Conservation (phyloP, 2,113 vertebrate species). For the Willisornis vidua region DNA sequence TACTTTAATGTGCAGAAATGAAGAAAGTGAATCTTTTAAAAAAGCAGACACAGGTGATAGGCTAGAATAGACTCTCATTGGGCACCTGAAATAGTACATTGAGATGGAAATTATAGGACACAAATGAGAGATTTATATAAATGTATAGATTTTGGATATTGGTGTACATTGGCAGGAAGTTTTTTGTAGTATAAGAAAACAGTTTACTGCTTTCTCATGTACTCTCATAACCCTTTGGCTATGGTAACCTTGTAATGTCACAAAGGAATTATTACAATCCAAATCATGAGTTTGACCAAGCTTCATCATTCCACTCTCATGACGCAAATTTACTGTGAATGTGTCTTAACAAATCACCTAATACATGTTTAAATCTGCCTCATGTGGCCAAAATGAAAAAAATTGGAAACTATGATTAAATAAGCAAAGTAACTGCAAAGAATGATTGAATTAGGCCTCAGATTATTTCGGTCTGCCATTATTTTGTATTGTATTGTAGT, state of each 20-base stretch:
- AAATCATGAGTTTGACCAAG: conserved; percentile 15
- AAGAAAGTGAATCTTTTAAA: neutral
- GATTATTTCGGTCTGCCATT: neutral
- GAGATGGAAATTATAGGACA: neutral
- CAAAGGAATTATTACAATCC: neutral
- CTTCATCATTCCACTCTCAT: neutral
- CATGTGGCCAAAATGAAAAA: neutral
- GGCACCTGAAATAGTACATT: neutral
- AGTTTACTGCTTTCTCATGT: neutral
- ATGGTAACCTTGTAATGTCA: neutral
- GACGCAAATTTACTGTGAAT: neutral
- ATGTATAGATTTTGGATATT: neutral
- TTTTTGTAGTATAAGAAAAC: neutral
- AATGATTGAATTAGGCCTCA: neutral
- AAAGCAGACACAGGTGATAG: neutral
- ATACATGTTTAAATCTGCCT: neutral
- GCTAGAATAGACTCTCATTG: neutral
- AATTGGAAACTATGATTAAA: neutral
- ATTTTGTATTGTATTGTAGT: neutral
- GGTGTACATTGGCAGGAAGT: neutral
- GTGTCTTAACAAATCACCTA: neutral
- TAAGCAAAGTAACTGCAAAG: neutral
- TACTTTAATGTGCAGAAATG: neutral
- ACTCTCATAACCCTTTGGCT: neutral
- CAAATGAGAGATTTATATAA: neutral